phyloP scores from a whole-genome alignment of 1,140 invertebrate species.

The Phymastichus coffea region DNA sequence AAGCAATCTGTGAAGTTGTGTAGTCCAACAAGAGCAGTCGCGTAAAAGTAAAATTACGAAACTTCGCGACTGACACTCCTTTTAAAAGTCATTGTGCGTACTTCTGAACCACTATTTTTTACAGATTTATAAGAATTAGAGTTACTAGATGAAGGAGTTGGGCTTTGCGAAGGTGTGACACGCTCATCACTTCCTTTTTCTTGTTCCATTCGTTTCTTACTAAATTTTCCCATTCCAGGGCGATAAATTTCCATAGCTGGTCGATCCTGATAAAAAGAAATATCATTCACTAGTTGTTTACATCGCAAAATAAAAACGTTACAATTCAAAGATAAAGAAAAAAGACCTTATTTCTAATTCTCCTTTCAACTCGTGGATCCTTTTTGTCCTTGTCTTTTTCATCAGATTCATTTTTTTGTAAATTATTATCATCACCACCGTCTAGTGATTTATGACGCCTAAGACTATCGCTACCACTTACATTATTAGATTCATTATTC shows the following conservation, averaged over 20 bases:
- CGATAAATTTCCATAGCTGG: conserved; percentile 72
- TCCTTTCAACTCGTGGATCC: conserved; percentile 62
- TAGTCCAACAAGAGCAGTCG: too few relatives aligned
- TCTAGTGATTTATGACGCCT: conserved; percentile 62
- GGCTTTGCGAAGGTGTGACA: conserved; percentile 49
- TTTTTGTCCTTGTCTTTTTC: conserved; percentile 55
- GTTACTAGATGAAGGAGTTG: conserved; percentile 40
- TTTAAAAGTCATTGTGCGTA: conserved; percentile 55
- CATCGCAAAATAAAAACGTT: too few relatives aligned
- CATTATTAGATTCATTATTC: neutral
- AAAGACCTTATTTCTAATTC: conserved; percentile 67
- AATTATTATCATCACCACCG: conserved; percentile 59
- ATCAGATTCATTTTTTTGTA: conserved; percentile 57
- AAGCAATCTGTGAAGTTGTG: too few relatives aligned
- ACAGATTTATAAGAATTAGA: conserved; percentile 32
- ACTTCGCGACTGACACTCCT: conserved; percentile 53
- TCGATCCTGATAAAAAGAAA: conserved; percentile 61
- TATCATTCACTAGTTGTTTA: too few relatives aligned
- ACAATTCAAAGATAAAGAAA: conserved; percentile 20
- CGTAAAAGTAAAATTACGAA: too few relatives aligned
- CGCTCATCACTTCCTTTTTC: conserved; percentile 57
- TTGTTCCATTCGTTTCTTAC: conserved; percentile 65
- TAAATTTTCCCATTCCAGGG: conserved; percentile 73
- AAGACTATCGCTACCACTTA: conserved; percentile 53
- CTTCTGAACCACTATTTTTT: conserved; percentile 44